Conservation (phyloP, 2,888 invertebrate genomes). For the Lepidonotus clava region DNA sequence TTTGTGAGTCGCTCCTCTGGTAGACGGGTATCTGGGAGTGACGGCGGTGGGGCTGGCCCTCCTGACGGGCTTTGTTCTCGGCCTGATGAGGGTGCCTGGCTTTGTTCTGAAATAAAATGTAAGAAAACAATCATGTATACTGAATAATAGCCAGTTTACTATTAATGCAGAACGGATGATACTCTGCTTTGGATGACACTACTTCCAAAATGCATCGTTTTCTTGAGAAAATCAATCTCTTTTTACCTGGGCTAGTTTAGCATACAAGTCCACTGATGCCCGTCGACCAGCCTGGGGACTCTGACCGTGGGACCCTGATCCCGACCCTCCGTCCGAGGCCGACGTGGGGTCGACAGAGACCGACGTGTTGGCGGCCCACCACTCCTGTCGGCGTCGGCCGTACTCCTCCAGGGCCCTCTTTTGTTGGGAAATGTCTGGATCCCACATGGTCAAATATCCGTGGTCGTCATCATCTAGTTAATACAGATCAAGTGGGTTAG, state of each 20-base stretch:
- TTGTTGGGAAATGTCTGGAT: conserved; percentile 21
- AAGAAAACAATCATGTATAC: neutral
- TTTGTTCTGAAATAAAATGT: neutral
- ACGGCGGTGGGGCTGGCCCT: neutral
- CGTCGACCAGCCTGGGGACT: neutral
- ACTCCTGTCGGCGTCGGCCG: neutral
- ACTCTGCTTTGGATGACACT: no score
- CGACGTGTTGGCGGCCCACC: neutral
- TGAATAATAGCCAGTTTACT: no score
- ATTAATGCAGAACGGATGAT: no score
- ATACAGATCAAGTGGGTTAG: no score
- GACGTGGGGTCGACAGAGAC: neutral
- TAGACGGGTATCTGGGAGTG: neutral
- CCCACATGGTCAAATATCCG: conserved; percentile 24
- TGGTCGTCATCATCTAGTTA: conserved; percentile 10
- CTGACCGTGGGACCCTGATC: neutral
- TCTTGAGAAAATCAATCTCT: no score
- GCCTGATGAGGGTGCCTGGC: neutral
- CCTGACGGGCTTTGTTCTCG: neutral
- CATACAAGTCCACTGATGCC: neutral
- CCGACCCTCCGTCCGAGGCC: neutral
- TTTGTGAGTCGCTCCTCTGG: neutral
- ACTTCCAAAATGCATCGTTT: no score
- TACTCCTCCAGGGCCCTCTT: neutral
- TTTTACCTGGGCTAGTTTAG: neutral